phyloP scores from a whole-genome alignment of 2,888 invertebrate genomes.

The Hydraecia micacea region DNA sequence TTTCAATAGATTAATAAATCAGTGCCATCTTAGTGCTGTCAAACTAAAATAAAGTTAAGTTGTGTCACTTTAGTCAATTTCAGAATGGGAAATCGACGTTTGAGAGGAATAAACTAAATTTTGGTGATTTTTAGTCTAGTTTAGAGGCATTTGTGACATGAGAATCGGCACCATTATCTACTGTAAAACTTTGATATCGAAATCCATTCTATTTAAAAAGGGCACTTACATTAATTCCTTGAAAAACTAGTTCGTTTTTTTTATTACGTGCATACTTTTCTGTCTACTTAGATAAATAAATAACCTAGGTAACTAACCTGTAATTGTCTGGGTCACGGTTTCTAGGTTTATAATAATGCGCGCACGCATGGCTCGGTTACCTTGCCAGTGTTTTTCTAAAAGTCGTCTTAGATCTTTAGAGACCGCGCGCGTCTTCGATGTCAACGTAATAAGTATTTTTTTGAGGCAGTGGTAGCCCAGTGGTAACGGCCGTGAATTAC shows the following conservation, averaged over 20 bases:
- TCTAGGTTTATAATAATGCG: constrained; percentile 25
- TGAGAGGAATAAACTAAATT: no score
- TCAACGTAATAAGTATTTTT: background rate
- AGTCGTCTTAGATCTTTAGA: background rate
- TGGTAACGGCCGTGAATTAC: no score
- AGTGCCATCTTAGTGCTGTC: no score
- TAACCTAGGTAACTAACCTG: constrained; percentile 6
- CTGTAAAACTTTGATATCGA: background rate
- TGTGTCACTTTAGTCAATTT: no score
- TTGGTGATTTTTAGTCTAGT: no score
- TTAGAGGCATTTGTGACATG: no score
- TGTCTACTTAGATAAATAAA: background rate
- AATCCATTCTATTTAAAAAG: background rate
- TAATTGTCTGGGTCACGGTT: constrained; percentile 46
- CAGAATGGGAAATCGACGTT: no score
- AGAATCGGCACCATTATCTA: background rate
- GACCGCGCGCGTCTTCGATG: background rate
- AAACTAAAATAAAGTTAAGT: no score
- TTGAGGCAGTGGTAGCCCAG: no score
- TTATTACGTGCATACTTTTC: background rate
- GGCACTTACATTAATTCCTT: background rate
- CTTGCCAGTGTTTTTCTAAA: constrained; percentile 15
- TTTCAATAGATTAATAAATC: no score
- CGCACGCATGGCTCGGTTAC: constrained; percentile 19
- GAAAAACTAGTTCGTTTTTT: background rate